These are phyloP conservation scores for Tyrannus savana DNA, from an alignment of 2,113 vertebrate genomes.

Conservation along the genomic window DNA sequence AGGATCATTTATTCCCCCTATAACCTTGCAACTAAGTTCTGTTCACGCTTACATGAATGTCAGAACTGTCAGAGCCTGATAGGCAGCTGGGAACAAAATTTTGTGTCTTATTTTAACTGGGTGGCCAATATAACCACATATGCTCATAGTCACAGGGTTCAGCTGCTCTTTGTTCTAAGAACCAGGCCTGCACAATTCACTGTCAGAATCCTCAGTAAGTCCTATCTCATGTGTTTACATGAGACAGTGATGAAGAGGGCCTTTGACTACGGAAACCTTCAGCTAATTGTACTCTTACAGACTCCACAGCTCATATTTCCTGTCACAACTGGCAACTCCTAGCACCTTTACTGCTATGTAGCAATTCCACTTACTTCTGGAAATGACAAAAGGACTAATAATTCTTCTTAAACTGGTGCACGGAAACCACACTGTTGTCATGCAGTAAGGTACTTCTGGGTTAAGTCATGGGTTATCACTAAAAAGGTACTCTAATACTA, in stretches of 20 bases:
- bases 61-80: neutral
- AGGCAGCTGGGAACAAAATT: neutral
- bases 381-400: neutral
- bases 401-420: neutral
- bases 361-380: neutral
- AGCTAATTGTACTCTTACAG: neutral
- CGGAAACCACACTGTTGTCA: neutral
- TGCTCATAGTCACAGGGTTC: neutral
- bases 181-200: neutral
- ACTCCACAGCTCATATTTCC: neutral
- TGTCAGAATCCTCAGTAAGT: fast-evolving
- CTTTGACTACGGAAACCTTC: neutral
- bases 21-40: neutral
- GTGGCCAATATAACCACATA: neutral
- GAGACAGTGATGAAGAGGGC: neutral
- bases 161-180: neutral
- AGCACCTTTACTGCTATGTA: neutral
- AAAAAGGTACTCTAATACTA: neutral
- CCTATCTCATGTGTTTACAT: neutral
- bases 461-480: neutral
- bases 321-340: neutral
- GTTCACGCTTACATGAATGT: neutral
- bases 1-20: neutral
- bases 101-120: neutral
- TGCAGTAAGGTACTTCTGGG: neutral